These are phyloP conservation scores for Leptodactylus fallax DNA, from an alignment of 2,797 vertebrate species.

Conservation along the genomic window DNA sequence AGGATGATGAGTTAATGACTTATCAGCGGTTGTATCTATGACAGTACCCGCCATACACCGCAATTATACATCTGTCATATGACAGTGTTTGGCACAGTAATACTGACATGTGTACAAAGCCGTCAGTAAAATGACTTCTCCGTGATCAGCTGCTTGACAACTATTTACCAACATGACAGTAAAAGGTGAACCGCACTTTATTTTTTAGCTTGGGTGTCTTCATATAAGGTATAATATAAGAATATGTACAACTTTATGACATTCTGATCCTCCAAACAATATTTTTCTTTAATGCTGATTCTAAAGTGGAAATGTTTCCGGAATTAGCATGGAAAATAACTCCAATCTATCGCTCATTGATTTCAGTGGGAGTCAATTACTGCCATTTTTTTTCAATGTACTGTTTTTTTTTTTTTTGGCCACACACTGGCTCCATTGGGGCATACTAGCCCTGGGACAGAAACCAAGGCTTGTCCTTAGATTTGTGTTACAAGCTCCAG, in stretches of 20 bases:
- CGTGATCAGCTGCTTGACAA: neutral
- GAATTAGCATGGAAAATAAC: too few species aligned
- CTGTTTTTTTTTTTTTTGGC: too few species aligned
- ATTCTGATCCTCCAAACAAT: neutral
- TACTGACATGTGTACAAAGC: neutral
- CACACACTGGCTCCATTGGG: too few species aligned
- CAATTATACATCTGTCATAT: constrained; percentile 1
- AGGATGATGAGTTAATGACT: neutral
- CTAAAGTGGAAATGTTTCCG: too few species aligned
- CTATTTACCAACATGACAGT: neutral
- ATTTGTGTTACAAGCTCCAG: too few species aligned
- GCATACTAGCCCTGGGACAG: too few species aligned
- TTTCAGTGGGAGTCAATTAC: too few species aligned
- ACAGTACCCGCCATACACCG: constrained; percentile 4
- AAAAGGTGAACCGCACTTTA: neutral
- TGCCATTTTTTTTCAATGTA: too few species aligned
- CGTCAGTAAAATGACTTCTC: neutral
- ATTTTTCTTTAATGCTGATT: too few species aligned
- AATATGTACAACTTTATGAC: neutral
- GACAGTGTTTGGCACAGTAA: neutral
- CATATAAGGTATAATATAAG: neutral
- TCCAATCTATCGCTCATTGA: too few species aligned
- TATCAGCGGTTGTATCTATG: neutral
- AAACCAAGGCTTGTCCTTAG: too few species aligned
- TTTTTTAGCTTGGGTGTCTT: neutral